Conservation (phyloP, 2,797 vertebrate genomes). For the Chaunax sp. region DNA sequence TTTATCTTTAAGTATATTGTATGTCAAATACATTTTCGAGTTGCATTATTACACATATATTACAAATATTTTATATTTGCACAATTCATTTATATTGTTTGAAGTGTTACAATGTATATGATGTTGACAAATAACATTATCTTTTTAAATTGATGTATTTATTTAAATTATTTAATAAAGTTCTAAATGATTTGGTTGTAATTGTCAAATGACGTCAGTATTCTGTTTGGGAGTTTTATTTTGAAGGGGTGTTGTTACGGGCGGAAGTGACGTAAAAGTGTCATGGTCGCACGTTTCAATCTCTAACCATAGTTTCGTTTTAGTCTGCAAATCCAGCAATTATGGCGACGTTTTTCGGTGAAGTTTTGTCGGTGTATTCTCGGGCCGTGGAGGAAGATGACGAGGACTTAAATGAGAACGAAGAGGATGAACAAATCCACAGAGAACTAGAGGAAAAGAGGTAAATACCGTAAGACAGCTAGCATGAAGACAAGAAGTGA, state of each 20-base stretch:
- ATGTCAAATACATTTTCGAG: too few species aligned
- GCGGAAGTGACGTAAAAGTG: slow-evolving; percentile 28
- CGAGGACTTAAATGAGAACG: slow-evolving; percentile 78
- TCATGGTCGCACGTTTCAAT: background rate
- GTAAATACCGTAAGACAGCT: slow-evolving; percentile 65
- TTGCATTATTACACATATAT: too few species aligned
- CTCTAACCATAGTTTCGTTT: slow-evolving; percentile 47
- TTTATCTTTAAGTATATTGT: too few species aligned
- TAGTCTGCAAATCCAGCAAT: background rate
- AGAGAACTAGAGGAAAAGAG: slow-evolving; percentile 88
- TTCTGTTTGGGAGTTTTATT: slow-evolving; percentile 55
- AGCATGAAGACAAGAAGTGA: slow-evolving; percentile 15
- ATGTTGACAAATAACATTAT: too few species aligned
- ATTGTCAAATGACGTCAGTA: too few species aligned
- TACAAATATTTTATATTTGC: too few species aligned
- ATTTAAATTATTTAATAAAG: too few species aligned
- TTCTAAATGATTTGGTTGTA: too few species aligned
- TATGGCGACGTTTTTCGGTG: slow-evolving; percentile 97
- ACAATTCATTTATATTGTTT: background rate
- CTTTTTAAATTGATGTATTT: too few species aligned
- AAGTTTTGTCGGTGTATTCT: slow-evolving; percentile 88
- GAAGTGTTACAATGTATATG: background rate
- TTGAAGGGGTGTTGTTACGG: slow-evolving; percentile 3
- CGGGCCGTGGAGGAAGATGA: slow-evolving; percentile 89
- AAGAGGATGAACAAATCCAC: slow-evolving; percentile 86